Base-by-base conservation (phyloP, 2,888 invertebrate genomes). In the Yponomeuta malinellus region DNA sequence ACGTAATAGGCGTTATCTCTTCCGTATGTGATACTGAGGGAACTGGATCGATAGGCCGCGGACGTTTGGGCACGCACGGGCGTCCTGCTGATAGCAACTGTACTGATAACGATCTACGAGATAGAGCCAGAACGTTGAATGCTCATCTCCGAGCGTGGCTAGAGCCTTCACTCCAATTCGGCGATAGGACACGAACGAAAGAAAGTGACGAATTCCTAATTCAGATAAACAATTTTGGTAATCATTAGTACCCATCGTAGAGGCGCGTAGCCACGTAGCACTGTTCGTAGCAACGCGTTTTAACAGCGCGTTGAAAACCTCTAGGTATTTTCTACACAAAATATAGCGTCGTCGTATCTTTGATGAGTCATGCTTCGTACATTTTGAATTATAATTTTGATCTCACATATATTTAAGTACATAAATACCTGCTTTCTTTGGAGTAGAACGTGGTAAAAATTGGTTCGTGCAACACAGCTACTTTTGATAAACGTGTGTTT, bases 61-160 rank as follows among this genome's bases (percentile, higher is more conserved):
- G 75, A 75, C 78, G 77, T 76, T 69, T 73, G 76, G 79, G 81
- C 90, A 89, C 89, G 89, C 82, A 80, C 80, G 72, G 48, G n/a
- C 70, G 70, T 70, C 12, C 37, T 4, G 33, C 75, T 80, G 87
- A 87, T 88, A 85, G 79, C 77, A 4, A 48, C 74, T 23, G 23
- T 23, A 23, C 23, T 81, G 88, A 90, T 89, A 85, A 80, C 37
- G 12, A 52, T 68, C 68, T 68, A n/a, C 31, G 52, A 52, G 52
- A 52, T 68, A 52, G 31, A 48, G 8, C 12, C 29, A 29, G 12
- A 33, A 33, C 43, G 12, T 23, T n/a, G 10, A 48, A 33, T 12
- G 48, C n/a, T 43, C 67, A 23, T 9, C 68, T 68, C 48, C 23
- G 37, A 68, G 23, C 9, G 43, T 59, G 48, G 23, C 68, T n/a